Percentiles rank a stretch among this genome's conserved stretches.
Evolutionary conservation across 2,113 vertebrate species (phyloP).

Genomic region (Porphyrio hochstetteri): DNA sequence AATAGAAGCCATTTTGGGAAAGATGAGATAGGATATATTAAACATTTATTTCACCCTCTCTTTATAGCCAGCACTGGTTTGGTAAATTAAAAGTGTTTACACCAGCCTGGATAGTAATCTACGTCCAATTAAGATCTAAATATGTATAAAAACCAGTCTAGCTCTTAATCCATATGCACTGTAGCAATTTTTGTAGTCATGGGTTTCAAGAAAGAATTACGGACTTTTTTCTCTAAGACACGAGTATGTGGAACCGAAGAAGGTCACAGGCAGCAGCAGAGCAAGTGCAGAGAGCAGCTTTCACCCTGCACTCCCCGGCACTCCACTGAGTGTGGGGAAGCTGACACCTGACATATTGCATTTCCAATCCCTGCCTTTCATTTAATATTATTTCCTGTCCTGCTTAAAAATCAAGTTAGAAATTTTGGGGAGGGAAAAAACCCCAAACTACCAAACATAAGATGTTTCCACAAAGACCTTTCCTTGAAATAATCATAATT

Average conservation of each 20-base stretch:
- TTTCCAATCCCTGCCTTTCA: not conserved
- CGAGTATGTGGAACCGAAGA: not conserved
- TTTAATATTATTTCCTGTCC: not conserved
- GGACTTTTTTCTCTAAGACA: not conserved
- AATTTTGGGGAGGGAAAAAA: not conserved
- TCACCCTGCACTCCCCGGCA: not conserved
- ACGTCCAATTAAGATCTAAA: conserved; percentile 11
- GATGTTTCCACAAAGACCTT: not conserved
- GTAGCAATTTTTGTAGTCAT: not conserved
- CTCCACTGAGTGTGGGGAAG: not conserved
- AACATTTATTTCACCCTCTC: conserved; percentile 48
- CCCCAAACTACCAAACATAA: not conserved
- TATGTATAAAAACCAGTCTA: conserved; percentile 13
- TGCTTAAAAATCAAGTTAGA: not conserved
- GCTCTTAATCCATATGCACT: conserved; percentile 3
- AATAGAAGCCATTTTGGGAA: conserved; percentile 45
- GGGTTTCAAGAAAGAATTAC: not conserved
- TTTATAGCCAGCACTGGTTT: not conserved
- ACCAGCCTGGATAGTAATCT: conserved; percentile 25
- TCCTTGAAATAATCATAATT: not conserved
- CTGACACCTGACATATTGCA: not conserved
- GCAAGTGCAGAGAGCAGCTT: not conserved
- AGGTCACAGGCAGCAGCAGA: not conserved
- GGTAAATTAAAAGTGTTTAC: conserved; percentile 49
- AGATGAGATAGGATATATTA: conserved; percentile 56